Evolutionary conservation across 2,113 vertebrate species (phyloP), one percentile per base, ranked within the genome.

Genomic region (Accipiter cooperii): DNA sequence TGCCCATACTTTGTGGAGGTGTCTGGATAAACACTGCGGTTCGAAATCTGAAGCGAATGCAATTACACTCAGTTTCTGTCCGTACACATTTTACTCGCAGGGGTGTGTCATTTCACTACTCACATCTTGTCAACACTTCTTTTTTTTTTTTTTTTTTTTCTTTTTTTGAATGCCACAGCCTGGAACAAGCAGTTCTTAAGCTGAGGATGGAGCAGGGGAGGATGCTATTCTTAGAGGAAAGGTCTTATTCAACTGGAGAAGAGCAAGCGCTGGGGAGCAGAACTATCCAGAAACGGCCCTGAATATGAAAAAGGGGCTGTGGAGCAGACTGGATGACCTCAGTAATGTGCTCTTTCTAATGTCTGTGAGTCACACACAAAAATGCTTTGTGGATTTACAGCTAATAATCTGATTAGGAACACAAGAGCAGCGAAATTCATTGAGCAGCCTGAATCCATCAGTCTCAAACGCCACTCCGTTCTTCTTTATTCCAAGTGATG

Each of bases 181-280:
- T 90, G 89, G 94, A 97, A 97, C 93, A 97, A 69, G 94, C 89
- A 91, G 95, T 96, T 91, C 95, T 82, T 10, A 9, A 92, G 92
- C 92, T 58, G 80, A 55, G 94, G 92, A 91, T 74, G 90, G 97
- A 94, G 87, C 90, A 94, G 92, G 86, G 94, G 94, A 96, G 95
- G 95, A 93, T 96, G 87, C 96, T 97, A 97, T 96, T 96, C 91
- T 96, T 94, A 83, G 95, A 96, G 94, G 93, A 93, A 96, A 95
- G 87, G 96, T 96, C 94, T 78, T 91, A 70, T 87, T 97, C 78
- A 80, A 17, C 77, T 69, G 74, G 77, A 84, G 89, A 87, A 92
- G 92, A 89, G 87, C 90, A 69, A 94, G 57, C 6, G 6, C 83
- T 52, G 61, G 51, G 77, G 86, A 87, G 88, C 47, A 75, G 92